Evolutionary conservation across 2,113 vertebrate species (phyloP), one percentile per base, ranked within the genome.

Genomic region (Thunnus thynnus): DNA sequence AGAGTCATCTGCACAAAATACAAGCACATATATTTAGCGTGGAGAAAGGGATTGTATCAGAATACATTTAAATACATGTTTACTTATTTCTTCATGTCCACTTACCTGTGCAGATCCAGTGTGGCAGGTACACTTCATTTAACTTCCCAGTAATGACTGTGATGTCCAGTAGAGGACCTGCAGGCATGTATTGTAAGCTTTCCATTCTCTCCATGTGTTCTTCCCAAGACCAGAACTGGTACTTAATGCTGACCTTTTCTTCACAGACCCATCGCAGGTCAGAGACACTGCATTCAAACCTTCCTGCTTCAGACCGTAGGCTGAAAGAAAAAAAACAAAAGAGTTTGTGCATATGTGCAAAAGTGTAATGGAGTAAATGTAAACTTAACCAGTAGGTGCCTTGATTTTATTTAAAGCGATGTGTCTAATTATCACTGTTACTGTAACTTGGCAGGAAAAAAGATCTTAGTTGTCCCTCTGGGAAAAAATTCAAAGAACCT

Each of bases 101-200:
- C 22, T 44, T 14, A 41, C 36, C 36, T 41, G 44, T 47, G 54
- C 20, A 47, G 68, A 71, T 16, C 68, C 68, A 71, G 54, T 71
- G 68, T 10, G 68, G 68, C n/a, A 71, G 68, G 36, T 71, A 71
- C 1, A 71, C 68, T 10, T 56, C 54, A 11, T 57, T 27, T 16
- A 71, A 56, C 36, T 14, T 14, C n/a, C 68, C 68, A 25, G 36
- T 41, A 22, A 3, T 71, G 1, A 71, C 52, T 13, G n/a, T 57
- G 52, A 71, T 14, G 68, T 71, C 68, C 22, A 71, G 13, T 41
- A 71, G 36, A 9, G 54, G 68, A 17, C 68, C 68, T 25, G 52
- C 68, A 9, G 68, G 32, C n/a, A 57, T 25, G 36, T 47, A 58
- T 11, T 57, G 68, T 18, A 58, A 4, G 52, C 9, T 2, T 20